Conservation (phyloP, 2,797 vertebrate species). For the Melanotaenia pygmaea region DNA sequence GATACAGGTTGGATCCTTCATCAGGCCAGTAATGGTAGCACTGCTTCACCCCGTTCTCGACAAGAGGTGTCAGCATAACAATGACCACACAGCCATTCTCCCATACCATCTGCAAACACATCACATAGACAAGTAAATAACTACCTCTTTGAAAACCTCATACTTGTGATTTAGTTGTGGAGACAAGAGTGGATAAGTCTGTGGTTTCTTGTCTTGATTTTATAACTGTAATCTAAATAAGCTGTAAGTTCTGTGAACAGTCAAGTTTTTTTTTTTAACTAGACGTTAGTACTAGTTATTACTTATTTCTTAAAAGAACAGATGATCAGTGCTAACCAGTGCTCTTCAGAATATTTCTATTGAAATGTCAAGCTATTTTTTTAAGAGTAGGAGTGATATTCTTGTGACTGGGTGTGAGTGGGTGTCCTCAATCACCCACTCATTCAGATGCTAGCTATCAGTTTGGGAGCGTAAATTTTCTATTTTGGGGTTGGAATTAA, state of each 20-base stretch:
- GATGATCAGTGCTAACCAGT: background rate
- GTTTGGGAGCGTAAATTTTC: slow-evolving; percentile 4
- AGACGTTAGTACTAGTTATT: background rate
- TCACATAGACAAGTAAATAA: background rate
- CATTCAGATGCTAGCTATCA: slow-evolving; percentile 8
- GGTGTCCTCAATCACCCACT: slow-evolving; percentile 50
- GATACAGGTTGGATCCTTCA: slow-evolving; percentile 93
- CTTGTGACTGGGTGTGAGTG: background rate
- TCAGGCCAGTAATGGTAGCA: slow-evolving; percentile 97
- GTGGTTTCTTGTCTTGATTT: background rate
- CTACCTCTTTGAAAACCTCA: background rate
- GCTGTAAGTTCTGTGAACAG: background rate
- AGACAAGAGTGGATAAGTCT: background rate
- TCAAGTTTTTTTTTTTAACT: background rate
- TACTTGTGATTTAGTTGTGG: too few relatives aligned
- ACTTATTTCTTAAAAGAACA: background rate
- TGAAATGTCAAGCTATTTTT: slow-evolving; percentile 5
- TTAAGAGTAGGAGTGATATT: slow-evolving; percentile 26
- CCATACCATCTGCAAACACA: slow-evolving; percentile 92
- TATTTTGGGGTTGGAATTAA: background rate
- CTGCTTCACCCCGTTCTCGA: slow-evolving; percentile 91
- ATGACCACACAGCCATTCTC: slow-evolving; percentile 95
- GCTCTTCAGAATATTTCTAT: slow-evolving; percentile 13
- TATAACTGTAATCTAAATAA: background rate
- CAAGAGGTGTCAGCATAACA: slow-evolving; percentile 92